These are phyloP conservation scores for Orientallactaga sibirica DNA, from an alignment of 2,797 vertebrate genomes.

Conservation along the genomic window DNA sequence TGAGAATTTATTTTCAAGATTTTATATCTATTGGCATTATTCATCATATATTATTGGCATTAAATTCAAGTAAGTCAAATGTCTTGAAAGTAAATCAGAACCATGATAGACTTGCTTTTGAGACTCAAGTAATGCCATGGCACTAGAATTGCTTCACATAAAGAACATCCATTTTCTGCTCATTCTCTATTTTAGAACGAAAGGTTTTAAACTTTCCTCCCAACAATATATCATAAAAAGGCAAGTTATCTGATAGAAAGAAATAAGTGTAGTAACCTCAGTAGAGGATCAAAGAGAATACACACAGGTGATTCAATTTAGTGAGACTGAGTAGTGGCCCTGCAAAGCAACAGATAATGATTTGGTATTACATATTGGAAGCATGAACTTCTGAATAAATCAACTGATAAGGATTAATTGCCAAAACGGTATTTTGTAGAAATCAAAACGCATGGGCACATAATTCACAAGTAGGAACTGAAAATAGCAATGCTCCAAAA, in stretches of 20 bases:
- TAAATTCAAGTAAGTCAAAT: slow-evolving; percentile 9
- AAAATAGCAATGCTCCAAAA: background rate
- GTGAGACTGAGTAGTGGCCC: background rate
- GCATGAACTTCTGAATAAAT: background rate
- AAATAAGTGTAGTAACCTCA: background rate
- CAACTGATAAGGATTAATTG: background rate
- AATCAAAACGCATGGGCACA: background rate
- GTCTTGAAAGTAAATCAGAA: background rate
- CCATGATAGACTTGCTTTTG: background rate
- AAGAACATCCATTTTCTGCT: background rate
- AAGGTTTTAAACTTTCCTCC: background rate
- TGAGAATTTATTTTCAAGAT: background rate
- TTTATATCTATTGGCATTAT: background rate
- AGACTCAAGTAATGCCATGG: fast-evolving
- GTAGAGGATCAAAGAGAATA: background rate
- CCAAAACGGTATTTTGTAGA: background rate
- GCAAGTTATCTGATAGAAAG: background rate
- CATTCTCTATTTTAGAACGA: background rate
- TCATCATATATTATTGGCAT: background rate
- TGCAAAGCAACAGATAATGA: fast-evolving
- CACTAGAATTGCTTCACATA: background rate
- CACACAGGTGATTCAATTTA: background rate
- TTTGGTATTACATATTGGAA: background rate
- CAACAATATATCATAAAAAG: background rate
- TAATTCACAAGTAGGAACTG: background rate